Evolutionary conservation across 2,888 invertebrate genomes (phyloP), one percentile per base, ranked within the genome.

Genomic region (Cremastobaeus sp.): DNA sequence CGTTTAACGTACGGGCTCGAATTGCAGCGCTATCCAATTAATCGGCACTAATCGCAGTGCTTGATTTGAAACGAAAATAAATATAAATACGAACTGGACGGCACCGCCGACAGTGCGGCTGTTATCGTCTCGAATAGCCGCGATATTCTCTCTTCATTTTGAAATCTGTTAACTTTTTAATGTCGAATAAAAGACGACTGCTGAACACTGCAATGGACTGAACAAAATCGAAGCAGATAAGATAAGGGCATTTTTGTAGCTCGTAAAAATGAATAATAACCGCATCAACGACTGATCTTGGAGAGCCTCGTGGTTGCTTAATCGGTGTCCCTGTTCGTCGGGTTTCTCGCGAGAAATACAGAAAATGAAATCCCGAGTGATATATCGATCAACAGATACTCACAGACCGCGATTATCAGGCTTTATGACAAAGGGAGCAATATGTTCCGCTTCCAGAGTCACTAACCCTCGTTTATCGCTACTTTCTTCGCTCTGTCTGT

Each of bases 381-480:
- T 79, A 77, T 66, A 73, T 77, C 77, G 79, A 77, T 79, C 78
- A 62, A 48, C 76, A 59, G 75, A 77, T 74, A 74, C 54, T 59
- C 55, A 17, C 69, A 64, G 64, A 60, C 66, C 32, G 62, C 43
- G 73, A 73, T 73, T 60, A 55, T 45, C 18, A 32, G 62, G 15
- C 68, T 73, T 73, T 73, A 73, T 73, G 60, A 62, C 47, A 25
- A 50, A 70, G 71, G 64, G 65, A 55, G 68, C 59, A 68, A 72
- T 68, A 59, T 66, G 71, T 74, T 74, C 73, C 50, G 32, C 35
- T 47, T 37, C 39, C 45, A 74, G 78, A 83, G 83, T 84, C 84
- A 81, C 76, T 82, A 84, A 83, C 82, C 83, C 79, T 79, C 76
- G 78, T 83, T 83, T 83, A 83, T 85, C 83, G 80, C 78, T 66